Evolutionary conservation across 2,797 vertebrate species (phyloP).

Genomic region (Gadopsis bispinosus): DNA sequence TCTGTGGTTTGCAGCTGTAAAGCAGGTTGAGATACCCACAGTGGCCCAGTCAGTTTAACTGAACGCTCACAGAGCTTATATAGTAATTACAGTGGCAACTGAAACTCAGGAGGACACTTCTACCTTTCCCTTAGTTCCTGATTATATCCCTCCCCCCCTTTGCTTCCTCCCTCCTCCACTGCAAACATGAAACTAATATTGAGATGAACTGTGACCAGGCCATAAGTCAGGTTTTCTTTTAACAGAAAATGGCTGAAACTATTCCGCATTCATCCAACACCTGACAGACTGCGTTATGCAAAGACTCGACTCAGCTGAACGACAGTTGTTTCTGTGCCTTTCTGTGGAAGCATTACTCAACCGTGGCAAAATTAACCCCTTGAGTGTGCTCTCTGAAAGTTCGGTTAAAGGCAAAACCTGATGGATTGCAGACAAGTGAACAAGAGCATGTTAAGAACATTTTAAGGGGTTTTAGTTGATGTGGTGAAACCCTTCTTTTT

Average conservation of each 20-base stretch:
- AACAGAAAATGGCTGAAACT: not conserved
- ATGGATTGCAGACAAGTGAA: constrained; percentile 18
- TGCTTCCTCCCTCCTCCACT: not conserved
- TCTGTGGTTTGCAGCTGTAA: constrained; percentile 10
- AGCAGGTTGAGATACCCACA: constrained; percentile 48
- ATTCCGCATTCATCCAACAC: not conserved
- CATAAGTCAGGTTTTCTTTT: too few relatives aligned
- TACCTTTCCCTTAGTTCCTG: constrained; percentile 29
- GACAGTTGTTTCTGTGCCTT: constrained; percentile 15
- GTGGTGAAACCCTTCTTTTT: not conserved
- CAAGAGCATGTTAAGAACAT: not conserved
- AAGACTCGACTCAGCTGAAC: not conserved
- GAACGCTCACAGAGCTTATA: constrained; percentile 42
- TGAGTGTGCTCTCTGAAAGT: not conserved
- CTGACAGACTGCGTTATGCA: not conserved
- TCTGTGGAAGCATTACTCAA: constrained; percentile 55
- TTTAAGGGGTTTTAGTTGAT: not conserved
- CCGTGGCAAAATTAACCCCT: constrained; percentile 13
- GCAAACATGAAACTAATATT: constrained; percentile 2
- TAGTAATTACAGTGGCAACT: constrained; percentile 55
- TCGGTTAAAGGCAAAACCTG: constrained; percentile 32
- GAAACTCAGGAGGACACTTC: constrained; percentile 34
- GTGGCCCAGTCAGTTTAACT: constrained; percentile 50
- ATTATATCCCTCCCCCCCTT: not conserved
- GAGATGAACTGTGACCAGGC: not conserved